phyloP scores from a whole-genome alignment of 2,797 vertebrate species.

The Pseudotriccus pelzelni region DNA sequence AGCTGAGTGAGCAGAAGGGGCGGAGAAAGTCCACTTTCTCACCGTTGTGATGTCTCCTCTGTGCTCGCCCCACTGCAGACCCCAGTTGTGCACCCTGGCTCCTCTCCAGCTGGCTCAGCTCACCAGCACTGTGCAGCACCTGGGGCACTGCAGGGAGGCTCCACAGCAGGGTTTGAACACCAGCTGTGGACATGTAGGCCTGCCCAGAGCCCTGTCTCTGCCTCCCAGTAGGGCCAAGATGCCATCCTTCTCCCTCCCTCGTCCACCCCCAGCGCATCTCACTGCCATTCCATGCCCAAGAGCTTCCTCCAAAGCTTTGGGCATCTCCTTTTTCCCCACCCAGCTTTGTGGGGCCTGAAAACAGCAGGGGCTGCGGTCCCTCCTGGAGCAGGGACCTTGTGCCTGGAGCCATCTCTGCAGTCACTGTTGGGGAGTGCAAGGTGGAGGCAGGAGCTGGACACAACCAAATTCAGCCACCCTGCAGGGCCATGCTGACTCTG shows the following conservation, averaged over 20 bases:
- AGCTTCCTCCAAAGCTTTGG: neutral
- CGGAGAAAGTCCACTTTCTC: neutral
- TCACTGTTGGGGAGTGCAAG: neutral
- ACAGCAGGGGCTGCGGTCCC: neutral
- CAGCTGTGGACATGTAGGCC: neutral
- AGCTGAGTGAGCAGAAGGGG: neutral
- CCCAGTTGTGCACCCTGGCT: neutral
- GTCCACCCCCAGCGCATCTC: neutral
- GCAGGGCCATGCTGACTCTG: neutral
- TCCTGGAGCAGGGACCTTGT: neutral
- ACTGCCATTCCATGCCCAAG: neutral
- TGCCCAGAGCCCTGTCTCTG: neutral
- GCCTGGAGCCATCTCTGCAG: neutral
- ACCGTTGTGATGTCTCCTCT: accelerated
- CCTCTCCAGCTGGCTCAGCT: neutral
- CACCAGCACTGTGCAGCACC: neutral
- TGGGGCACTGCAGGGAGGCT: neutral
- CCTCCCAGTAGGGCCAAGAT: neutral
- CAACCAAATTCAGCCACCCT: neutral
- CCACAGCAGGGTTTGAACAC: neutral
- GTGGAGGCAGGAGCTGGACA: neutral
- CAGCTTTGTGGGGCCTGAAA: neutral
- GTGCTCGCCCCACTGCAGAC: neutral
- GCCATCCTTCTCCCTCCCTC: neutral
- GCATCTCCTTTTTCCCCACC: neutral